Conservation (phyloP, 2,113 vertebrate species). For the Prinia subflava region DNA sequence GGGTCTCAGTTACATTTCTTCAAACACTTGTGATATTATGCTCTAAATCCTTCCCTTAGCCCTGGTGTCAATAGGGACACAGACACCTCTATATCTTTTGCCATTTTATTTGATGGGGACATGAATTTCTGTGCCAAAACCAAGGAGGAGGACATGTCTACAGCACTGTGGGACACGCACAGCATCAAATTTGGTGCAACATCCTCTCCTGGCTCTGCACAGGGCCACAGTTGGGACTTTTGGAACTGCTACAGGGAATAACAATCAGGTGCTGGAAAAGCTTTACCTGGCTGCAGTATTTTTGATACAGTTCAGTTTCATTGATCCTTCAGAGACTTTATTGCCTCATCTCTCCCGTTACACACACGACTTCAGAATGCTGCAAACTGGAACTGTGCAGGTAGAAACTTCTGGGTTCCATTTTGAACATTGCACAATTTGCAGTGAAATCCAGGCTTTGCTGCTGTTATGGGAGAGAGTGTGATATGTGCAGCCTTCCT, state of each 20-base stretch:
- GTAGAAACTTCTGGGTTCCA: background rate
- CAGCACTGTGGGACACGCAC: background rate
- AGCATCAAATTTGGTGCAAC: background rate
- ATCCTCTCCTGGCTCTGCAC: background rate
- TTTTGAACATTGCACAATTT: background rate
- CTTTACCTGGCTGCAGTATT: accelerated
- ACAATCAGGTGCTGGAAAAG: background rate
- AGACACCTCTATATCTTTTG: background rate
- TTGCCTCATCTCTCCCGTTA: background rate
- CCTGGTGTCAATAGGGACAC: background rate
- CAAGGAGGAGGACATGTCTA: background rate
- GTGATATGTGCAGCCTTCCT: background rate
- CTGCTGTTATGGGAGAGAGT: background rate
- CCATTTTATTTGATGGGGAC: background rate
- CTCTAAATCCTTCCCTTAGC: background rate
- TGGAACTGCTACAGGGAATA: background rate
- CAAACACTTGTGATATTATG: background rate
- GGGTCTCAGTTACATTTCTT: conserved; percentile 11
- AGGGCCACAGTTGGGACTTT: background rate
- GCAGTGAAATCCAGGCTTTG: background rate
- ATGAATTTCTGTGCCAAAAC: background rate
- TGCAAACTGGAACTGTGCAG: background rate
- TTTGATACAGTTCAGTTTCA: background rate
- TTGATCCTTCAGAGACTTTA: background rate
- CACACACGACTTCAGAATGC: background rate